Evolutionary conservation across 2,888 invertebrate genomes (phyloP).

Genomic region (Philopedon plagiatum): DNA sequence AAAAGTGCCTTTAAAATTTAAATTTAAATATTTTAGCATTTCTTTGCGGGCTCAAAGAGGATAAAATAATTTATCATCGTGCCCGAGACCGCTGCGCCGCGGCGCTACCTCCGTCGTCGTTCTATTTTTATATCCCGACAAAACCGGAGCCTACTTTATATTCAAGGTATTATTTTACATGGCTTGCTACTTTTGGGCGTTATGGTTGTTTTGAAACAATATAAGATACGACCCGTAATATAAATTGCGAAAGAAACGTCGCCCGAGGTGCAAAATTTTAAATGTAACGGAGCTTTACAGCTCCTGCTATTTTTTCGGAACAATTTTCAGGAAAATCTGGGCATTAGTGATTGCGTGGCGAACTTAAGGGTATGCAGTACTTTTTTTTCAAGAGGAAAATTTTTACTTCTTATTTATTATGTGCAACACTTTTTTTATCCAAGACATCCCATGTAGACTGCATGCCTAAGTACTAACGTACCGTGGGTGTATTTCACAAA

Average conservation of each 20-base stretch:
- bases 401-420: too few species aligned
- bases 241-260: slow-evolving; percentile 45
- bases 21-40: slow-evolving; percentile 40
- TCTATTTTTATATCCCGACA: slow-evolving; percentile 30
- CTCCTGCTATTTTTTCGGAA: slow-evolving; percentile 35
- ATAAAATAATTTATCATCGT: slow-evolving; percentile 44
- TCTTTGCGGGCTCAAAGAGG: slow-evolving; percentile 38
- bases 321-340: slow-evolving; percentile 34
- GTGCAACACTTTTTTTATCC: too few species aligned
- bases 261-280: slow-evolving; percentile 43
- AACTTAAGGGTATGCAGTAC: too few species aligned
- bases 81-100: slow-evolving; percentile 20
- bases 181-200: slow-evolving; percentile 40
- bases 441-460: too few species aligned
- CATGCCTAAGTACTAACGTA: too few species aligned
- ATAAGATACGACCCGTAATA: slow-evolving; percentile 46
- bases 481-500: too few species aligned
- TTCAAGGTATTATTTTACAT: slow-evolving; percentile 45
- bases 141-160: slow-evolving; percentile 40
- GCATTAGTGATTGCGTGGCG: neutral
- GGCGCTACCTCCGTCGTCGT: too few species aligned
- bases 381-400: too few species aligned
- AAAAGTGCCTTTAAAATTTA: slow-evolving; percentile 27
- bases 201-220: slow-evolving; percentile 50
- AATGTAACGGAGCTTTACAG: slow-evolving; percentile 40